phyloP scores from a whole-genome alignment of 2,113 vertebrate genomes.

The Notechis scutatus region DNA sequence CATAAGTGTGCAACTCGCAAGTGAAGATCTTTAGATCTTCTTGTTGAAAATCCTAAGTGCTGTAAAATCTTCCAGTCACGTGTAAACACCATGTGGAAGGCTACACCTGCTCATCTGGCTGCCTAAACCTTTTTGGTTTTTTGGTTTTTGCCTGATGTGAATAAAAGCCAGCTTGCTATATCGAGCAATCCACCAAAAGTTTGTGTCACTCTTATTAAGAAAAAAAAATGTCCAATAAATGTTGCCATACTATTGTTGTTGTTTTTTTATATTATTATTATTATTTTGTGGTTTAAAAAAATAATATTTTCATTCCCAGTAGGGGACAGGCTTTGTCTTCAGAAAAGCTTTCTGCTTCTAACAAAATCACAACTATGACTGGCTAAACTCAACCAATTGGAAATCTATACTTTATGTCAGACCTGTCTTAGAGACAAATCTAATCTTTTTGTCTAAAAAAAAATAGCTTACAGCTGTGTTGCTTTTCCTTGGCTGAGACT shows the following conservation, averaged over 20 bases:
- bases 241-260: no score
- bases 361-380: conserved; percentile 61
- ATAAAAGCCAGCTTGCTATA: background rate
- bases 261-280: no score
- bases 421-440: conserved; percentile 64
- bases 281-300: no score
- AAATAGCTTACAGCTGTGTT: conserved; percentile 63
- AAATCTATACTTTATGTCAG: conserved; percentile 73
- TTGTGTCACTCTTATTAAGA: background rate
- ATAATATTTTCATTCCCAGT: conserved; percentile 40
- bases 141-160: background rate
- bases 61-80: background rate
- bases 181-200: background rate
- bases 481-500: conserved; percentile 62
- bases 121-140: background rate
- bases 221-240: background rate
- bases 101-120: background rate
- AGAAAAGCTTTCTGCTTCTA: conserved; percentile 44
- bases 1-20: background rate
- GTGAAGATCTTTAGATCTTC: background rate
- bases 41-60: background rate
- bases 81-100: background rate
- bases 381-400: conserved; percentile 63
- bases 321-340: conserved; percentile 59
- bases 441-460: conserved; percentile 66